Conservation (phyloP, 2,888 invertebrate species). For the Lepidocyrtinus sp. region DNA sequence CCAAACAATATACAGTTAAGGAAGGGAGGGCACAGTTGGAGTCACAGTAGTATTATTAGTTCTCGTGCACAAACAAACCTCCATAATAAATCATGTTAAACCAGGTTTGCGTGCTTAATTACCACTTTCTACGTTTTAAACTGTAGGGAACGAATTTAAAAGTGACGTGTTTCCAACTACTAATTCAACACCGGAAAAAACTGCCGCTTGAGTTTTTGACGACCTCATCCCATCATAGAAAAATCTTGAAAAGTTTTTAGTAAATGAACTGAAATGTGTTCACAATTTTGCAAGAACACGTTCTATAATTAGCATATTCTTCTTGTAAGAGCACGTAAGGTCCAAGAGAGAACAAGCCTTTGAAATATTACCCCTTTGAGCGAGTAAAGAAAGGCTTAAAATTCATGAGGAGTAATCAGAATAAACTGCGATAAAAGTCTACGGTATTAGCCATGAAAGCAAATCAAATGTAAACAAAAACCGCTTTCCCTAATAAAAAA, state of each 20-base stretch:
- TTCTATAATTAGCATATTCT: too few species aligned
- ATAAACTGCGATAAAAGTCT: not conserved
- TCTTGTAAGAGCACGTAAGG: too few species aligned
- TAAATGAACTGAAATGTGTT: too few species aligned
- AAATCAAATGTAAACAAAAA: not conserved
- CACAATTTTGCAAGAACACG: too few species aligned
- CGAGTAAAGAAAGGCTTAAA: too few species aligned
- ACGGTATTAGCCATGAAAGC: not conserved
- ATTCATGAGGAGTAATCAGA: not conserved
- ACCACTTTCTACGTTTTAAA: constrained; percentile 40
- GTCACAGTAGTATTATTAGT: too few species aligned
- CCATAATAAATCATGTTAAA: constrained; percentile 56
- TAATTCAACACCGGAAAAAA: constrained; percentile 46
- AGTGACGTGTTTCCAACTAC: constrained; percentile 45
- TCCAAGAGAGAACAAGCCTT: too few species aligned
- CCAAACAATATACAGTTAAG: too few species aligned
- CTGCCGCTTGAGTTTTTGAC: constrained; percentile 34
- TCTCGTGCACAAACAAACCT: constrained; percentile 28
- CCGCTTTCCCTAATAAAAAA: not conserved
- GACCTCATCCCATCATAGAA: constrained; percentile 40
- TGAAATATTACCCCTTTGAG: too few species aligned
- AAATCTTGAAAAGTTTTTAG: too few species aligned
- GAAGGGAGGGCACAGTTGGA: too few species aligned
- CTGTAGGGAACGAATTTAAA: not conserved
- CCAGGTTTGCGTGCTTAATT: constrained; percentile 59